Base-by-base conservation (phyloP, 2,888 invertebrate genomes). In the Labia minor region DNA sequence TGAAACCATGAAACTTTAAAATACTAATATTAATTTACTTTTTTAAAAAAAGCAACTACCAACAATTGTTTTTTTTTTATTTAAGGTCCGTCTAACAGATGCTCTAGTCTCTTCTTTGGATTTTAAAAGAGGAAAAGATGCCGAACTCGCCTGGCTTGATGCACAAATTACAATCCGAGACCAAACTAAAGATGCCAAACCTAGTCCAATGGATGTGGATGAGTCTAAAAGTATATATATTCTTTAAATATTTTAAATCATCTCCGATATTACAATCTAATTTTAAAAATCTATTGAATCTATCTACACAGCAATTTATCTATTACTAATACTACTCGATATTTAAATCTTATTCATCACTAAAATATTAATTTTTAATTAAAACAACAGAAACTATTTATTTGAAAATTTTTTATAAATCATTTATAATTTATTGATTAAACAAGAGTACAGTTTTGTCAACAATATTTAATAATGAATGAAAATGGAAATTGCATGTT, bases 101-200 rank as follows among this genome's bases (percentile, higher is more conserved):
- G 89, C 92, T 2, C 79, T 97, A 69, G 90, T 97, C 71, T 90
- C 92, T 0, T 88, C 90, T 8, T 78, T 98, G 67, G 83, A 87
- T 70, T 95, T 97, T 81, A 88, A 92, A 69, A 86, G 86, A 74
- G 88, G 88, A 1, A 87, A 87, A 63, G 89, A 89, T 71, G 88
- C 92, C 0, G 97, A 98, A 77, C 85, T 99, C n/a, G 93, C 97
- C 0, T 99, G 97, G 97, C 82, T 99, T 11, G 89, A 93, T 75
- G 94, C 92, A 0, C 81, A 86, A 72, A 85, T 92, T 67, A 82
- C 84, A 11, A 80, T 85, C 16, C 75, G 78, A 37, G 77, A 77
- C 71, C 77, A 77, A 68, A 73, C 77, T 66, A 76, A 82, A 64
- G 85, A 86, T 71, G 79, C 80, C 0, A 79, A 78, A 72, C 77